Evolutionary conservation across 1,140 invertebrate genomes (phyloP).

Genomic region (Drosophila athabasca): DNA sequence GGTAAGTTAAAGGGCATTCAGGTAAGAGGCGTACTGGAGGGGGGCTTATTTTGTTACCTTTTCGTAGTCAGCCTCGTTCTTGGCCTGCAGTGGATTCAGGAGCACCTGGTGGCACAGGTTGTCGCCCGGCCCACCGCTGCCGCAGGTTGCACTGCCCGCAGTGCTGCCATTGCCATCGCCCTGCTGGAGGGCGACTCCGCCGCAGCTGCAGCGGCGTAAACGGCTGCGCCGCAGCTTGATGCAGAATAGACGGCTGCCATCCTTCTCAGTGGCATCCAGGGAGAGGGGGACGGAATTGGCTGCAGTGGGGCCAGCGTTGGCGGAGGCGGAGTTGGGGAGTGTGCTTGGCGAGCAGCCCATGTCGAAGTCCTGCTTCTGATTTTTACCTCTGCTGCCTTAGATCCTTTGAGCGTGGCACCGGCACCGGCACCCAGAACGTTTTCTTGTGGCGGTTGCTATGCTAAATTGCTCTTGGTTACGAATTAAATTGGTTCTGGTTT

Average conservation of each 20-base stretch:
- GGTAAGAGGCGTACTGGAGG: neutral
- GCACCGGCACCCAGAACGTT: neutral
- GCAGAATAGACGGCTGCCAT: slow-evolving; percentile 76
- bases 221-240: slow-evolving; percentile 76
- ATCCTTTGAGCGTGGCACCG: neutral
- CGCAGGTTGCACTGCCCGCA: slow-evolving; percentile 57
- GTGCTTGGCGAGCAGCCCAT: slow-evolving; percentile 82
- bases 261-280: slow-evolving; percentile 72
- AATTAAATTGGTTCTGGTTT: slow-evolving; percentile 30
- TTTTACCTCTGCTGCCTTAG: slow-evolving; percentile 5
- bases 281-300: slow-evolving; percentile 46
- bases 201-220: slow-evolving; percentile 75
- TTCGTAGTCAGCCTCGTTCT: slow-evolving; percentile 81
- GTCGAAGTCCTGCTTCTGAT: slow-evolving; percentile 49
- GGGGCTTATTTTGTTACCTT: slow-evolving; percentile 61
- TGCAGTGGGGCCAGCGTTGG: slow-evolving; percentile 16
- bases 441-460: slow-evolving; percentile 41
- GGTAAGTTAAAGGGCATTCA: neutral
- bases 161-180: slow-evolving; percentile 72
- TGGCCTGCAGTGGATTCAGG: slow-evolving; percentile 75
- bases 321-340: slow-evolving; percentile 49
- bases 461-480: slow-evolving; percentile 70
- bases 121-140: slow-evolving; percentile 40
- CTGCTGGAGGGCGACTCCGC: slow-evolving; percentile 58
- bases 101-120: slow-evolving; percentile 80